phyloP scores from a whole-genome alignment of 2,888 invertebrate genomes.

The Thereva nobilitata region DNA sequence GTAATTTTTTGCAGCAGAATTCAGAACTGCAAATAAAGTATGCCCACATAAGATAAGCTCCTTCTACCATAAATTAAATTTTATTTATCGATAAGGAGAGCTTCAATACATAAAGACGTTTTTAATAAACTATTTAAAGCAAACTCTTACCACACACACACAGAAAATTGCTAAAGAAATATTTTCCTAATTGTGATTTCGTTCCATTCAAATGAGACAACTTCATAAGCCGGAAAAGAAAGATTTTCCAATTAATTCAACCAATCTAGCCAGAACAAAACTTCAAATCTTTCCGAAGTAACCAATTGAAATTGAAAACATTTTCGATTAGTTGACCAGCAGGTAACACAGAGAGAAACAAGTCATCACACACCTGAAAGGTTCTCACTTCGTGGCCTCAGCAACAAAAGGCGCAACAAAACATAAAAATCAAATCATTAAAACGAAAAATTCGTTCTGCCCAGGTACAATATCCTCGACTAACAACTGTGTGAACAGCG shows the following conservation, averaged over 20 bases:
- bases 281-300: slow-evolving; percentile 20
- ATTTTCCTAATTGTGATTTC: too few species aligned
- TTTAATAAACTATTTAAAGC: too few species aligned
- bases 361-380: slow-evolving; percentile 19
- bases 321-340: slow-evolving; percentile 19
- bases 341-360: slow-evolving; percentile 8
- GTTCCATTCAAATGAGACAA: neutral
- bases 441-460: slow-evolving; percentile 28
- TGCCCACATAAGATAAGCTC: too few species aligned
- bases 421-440: slow-evolving; percentile 12
- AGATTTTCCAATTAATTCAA: slow-evolving; percentile 25
- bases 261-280: slow-evolving; percentile 23
- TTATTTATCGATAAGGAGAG: too few species aligned
- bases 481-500: slow-evolving; percentile 32
- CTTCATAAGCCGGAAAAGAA: slow-evolving; percentile 10
- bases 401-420: neutral
- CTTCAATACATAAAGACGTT: too few species aligned
- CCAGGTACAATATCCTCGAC: slow-evolving; percentile 15
- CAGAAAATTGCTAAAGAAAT: too few species aligned
- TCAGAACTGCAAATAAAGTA: too few species aligned
- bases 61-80: too few species aligned
- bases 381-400: neutral
- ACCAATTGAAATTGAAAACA: slow-evolving; percentile 21
- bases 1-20: too few species aligned
- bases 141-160: too few species aligned